Evolutionary conservation across 2,113 vertebrate genomes (phyloP), one percentile per base, ranked within the genome.

Genomic region (Pangasianodon gigas): DNA sequence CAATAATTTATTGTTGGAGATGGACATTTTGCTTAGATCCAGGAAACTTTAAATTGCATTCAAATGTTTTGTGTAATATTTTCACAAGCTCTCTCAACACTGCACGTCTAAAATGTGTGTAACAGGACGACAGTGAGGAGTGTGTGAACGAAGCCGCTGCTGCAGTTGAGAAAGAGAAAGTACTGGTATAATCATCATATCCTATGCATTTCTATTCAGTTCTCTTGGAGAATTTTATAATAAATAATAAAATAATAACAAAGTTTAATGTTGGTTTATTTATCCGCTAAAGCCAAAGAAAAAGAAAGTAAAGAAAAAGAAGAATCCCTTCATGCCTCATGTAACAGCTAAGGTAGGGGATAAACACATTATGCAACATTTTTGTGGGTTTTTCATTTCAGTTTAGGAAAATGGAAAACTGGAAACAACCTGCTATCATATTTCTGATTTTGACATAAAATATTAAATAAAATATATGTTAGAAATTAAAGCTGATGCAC

Each of bases 301-400:
- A 41, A 41, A 82, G 58, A 84, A 90, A n/a, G 71, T 80, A 58
- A 91, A 91, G 85, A 92, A 91, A 62, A 56, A 71, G 48, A 91
- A 71, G 89, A 92, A 92, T 77, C 92, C 90, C 11, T 92, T 92
- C 84, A 87, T 92, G 89, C 87, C 92, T 46, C 85, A 91, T 18
- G 54, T 77, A 65, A 65, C 46, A 18, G 11, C 26, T 18, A 90
- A 89, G 92, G 92, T 92, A 89, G 9, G 67, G 24, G 32, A 65
- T 71, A 41, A 51, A 77, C 21, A 24, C n/a, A 37, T 51, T 18
- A 16, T 85, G 21, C 29, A 1, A 4, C 60, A 0, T 41, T 51
- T n/a, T 13, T 67, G 3, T n/a, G 21, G 21, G 29, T 69, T 69
- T 29, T 32, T 69, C 4, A 32, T 37, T 37, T 69, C 54, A 56